These are phyloP conservation scores for Drosophila neocordata DNA, from an alignment of 1,140 invertebrate genomes.

Conservation along the genomic window DNA sequence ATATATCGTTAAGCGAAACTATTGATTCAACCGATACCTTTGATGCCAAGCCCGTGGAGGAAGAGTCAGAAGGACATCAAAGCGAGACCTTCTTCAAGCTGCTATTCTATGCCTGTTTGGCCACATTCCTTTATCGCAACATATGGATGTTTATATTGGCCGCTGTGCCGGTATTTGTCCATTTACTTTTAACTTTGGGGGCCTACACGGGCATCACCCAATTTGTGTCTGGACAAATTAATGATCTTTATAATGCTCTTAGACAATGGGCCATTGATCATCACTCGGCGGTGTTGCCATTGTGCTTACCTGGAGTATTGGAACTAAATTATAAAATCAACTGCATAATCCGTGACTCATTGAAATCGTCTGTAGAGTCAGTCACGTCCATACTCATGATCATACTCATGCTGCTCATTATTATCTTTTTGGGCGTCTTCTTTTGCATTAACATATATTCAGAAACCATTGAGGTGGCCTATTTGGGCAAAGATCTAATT, in stretches of 20 bases:
- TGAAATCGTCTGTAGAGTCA: conserved; percentile 85
- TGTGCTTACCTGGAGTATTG: conserved; percentile 85
- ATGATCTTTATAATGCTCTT: conserved; percentile 50
- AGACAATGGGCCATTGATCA: conserved; percentile 83
- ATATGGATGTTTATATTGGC: conserved; percentile 80
- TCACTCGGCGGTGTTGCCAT: conserved; percentile 85
- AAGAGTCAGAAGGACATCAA: conserved; percentile 41
- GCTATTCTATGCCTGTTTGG: conserved; percentile 76
- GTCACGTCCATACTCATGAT: conserved; percentile 86
- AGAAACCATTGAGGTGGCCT: conserved; percentile 96
- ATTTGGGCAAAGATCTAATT: conserved; percentile 93
- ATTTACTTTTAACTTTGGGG: conserved; percentile 65
- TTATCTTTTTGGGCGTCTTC: conserved; percentile 82
- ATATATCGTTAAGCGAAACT: conserved; percentile 73
- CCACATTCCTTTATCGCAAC: conserved; percentile 77
- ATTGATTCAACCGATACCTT: conserved; percentile 69
- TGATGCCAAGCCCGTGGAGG: conserved; percentile 36
- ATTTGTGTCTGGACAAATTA: conserved; percentile 60
- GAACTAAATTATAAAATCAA: conserved; percentile 84
- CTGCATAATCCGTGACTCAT: conserved; percentile 81
- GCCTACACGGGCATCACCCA: conserved; percentile 68
- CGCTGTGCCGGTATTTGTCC: conserved; percentile 70
- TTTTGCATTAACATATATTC: conserved; percentile 91
- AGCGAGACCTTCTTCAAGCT: conserved; percentile 76
- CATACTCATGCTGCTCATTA: conserved; percentile 86